Evolutionary conservation across 2,113 vertebrate species (phyloP), one percentile per base, ranked within the genome.

Genomic region (Leptobrachium ailaonicum): DNA sequence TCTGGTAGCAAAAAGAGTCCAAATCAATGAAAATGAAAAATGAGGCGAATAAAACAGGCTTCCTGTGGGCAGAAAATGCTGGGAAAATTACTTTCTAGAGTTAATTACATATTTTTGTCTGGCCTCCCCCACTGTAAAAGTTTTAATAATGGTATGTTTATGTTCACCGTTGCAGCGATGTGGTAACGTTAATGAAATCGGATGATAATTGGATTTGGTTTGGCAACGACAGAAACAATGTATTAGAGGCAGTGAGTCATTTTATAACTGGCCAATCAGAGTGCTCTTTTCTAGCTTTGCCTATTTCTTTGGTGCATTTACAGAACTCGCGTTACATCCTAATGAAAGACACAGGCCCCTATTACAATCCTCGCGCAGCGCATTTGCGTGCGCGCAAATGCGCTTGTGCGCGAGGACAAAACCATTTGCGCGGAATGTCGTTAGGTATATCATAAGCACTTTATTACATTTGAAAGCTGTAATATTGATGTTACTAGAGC

Each of bases 1-100:
- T 81, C 79, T 81, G 79, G 79, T 69, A 69, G 79, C 42, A 56
- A 62, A 62, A 81, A 69, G 64, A 81, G 56, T 81, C 79, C 79
- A 81, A 81, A 75, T 81, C 79, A 75, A 75, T 81, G 79, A 81
- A 75, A 81, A 81, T 81, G 79, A 81, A 74, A 74, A 75, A 81
- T 81, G 79, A 75, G 74, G 66, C 71, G 43, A 68, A 4, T 13
- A 54, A 73, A 69, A 69, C 64, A 58, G 42, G 53, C 50, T 75
- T 81, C 79, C 64, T 75, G 79, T 13, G 20, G 79, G 1, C 66
- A 41, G 53, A 66, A 40, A 47, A 69, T 41, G 79, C 2, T 14
- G 79, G 44, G 66, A 75, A 43, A 42, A 68, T 62, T 41, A 66
- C 79, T 40, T 66, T 44, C 60, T 75, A 81, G 20, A 62, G 63